Evolutionary conservation across 1,140 invertebrate genomes (phyloP), one percentile per base, ranked within the genome.

Genomic region (Bombus difficillimus): DNA sequence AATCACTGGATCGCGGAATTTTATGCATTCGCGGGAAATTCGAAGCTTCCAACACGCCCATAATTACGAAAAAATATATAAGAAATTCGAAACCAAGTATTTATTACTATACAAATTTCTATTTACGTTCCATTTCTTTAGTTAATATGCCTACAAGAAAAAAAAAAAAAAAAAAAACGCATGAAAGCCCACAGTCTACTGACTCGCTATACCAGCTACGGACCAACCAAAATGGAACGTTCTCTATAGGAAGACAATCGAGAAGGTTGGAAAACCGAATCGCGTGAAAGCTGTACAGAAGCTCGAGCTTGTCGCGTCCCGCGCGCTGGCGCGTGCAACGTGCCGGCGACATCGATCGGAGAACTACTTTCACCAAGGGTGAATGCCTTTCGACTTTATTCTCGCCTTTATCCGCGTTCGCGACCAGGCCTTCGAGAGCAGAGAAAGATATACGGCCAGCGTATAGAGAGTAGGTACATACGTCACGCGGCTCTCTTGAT

Each of bases 331-430:
- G 53, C 57, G 85, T 34, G 62, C 85, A 81, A 78, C 89, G 80
- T 39, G 78, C 59, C 87, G 78, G 80, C 82, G 89, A 90, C 89
- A 90, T 90, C 89, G 89, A 90, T 90, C 89, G 88, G 57, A 84
- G 86, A 90, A 91, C 89, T 91, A 92, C 91, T 92, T 92, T 92
- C 89, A 92, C 90, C 88, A 92, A 92, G 91, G 92, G 92, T 92
- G 91, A 92, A 92, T 91, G 90, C 87, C 92, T 92, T 92, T 91
- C 88, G 82, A 89, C 86, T 88, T 90, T 91, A 88, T 91, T 85
- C 88, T 88, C 86, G 86, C 88, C 84, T 91, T 92, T 89, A 91
- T 91, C 83, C 91, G 88, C 86, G 47, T 88, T 84, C 86, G 86
- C 76, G 80, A 81, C 15, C 64, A 66, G 64, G 82, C 69, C 64